Percentiles rank a stretch among this genome's conserved stretches.
Conservation (phyloP, 1,140 invertebrate species). For the Panagrolaimus sp. region DNA sequence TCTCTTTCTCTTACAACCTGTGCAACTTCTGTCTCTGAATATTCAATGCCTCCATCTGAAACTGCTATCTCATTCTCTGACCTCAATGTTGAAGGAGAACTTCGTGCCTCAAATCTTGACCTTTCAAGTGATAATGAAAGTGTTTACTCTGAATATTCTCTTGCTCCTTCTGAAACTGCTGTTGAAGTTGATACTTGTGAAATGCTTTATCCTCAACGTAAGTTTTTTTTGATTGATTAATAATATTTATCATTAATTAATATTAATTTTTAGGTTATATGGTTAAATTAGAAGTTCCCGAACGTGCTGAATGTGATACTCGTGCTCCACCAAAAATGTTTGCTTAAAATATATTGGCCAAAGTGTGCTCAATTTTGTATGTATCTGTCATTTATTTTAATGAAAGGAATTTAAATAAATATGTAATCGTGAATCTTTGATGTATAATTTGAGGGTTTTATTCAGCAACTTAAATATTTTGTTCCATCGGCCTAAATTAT, state of each 20-base stretch:
- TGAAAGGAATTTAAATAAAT: no score
- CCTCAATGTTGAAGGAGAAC: not conserved
- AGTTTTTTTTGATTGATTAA: not conserved
- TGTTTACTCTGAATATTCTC: not conserved
- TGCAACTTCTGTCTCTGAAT: not conserved
- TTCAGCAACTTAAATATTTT: no score
- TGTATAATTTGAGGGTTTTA: no score
- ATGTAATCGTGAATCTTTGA: no score
- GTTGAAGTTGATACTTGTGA: not conserved
- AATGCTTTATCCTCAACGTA: constrained; percentile 11
- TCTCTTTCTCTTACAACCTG: not conserved
- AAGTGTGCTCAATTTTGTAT: no score
- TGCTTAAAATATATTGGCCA: no score
- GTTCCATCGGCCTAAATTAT: no score
- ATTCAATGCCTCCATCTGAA: not conserved
- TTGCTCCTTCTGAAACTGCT: not conserved
- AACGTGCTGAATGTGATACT: no score
- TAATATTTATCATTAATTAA: not conserved
- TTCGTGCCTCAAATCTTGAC: not conserved
- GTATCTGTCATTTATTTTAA: no score
- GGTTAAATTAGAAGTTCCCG: no score
- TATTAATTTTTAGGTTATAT: no score
- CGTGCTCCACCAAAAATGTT: no score
- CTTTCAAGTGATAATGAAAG: not conserved
- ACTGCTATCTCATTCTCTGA: not conserved